phyloP scores from a whole-genome alignment of 2,888 invertebrate species.

The Aspidiotus destructor region DNA sequence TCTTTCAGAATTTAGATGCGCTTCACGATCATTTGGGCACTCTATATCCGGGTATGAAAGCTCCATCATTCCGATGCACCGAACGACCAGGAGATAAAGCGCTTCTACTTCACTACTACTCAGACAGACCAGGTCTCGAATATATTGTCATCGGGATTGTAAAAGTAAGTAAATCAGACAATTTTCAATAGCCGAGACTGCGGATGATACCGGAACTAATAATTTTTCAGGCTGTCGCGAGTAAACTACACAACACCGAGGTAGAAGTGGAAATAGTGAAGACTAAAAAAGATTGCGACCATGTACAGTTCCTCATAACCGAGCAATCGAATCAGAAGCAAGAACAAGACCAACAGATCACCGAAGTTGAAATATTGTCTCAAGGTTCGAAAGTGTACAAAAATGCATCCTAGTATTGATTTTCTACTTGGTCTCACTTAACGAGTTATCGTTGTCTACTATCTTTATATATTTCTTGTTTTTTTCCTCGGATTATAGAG shows the following conservation, averaged over 20 bases:
- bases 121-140: slow-evolving; percentile 85
- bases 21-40: slow-evolving; percentile 91
- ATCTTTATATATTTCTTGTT: background rate
- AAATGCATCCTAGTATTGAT: background rate
- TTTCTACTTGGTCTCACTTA: background rate
- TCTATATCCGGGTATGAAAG: slow-evolving; percentile 86
- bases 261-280: slow-evolving; percentile 84
- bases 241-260: slow-evolving; percentile 82
- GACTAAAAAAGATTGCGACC: slow-evolving; percentile 78
- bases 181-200: background rate
- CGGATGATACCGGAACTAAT: background rate
- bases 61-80: slow-evolving; percentile 91
- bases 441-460: background rate
- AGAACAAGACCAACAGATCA: slow-evolving; percentile 56
- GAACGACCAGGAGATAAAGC: slow-evolving; percentile 81
- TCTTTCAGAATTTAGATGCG: slow-evolving; percentile 80
- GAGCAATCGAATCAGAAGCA: slow-evolving; percentile 63
- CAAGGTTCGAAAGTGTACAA: slow-evolving; percentile 47
- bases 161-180: slow-evolving; percentile 53
- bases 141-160: slow-evolving; percentile 96
- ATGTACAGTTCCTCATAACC: slow-evolving; percentile 85
- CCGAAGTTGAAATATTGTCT: slow-evolving; percentile 61
- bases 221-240: slow-evolving; percentile 70
- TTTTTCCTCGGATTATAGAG: slow-evolving; percentile 47
- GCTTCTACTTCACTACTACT: slow-evolving; percentile 87